Percentiles rank a stretch among this genome's conserved stretches.
These are phyloP conservation scores for Ataeniobius toweri DNA, from an alignment of 2,797 vertebrate species.

Conservation along the genomic window DNA sequence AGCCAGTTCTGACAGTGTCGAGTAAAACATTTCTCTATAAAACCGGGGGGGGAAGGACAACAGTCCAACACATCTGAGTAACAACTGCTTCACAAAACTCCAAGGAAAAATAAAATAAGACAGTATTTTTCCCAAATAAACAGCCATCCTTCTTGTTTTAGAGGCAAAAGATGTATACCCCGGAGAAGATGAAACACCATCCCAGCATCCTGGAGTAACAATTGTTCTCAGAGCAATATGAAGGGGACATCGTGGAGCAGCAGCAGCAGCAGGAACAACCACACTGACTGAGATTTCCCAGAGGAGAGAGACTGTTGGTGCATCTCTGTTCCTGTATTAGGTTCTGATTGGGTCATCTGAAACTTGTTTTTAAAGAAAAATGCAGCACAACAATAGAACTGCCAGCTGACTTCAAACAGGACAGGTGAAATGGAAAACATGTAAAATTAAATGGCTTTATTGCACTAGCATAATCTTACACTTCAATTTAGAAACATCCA, in stretches of 20 bases:
- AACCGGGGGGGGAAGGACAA: not conserved
- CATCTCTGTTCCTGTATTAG: constrained; percentile 24
- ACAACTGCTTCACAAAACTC: not conserved
- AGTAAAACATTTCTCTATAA: constrained; percentile 2
- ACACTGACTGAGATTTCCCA: constrained; percentile 46
- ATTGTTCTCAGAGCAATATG: constrained; percentile 23
- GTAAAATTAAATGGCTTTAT: too few relatives aligned
- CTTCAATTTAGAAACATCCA: too few relatives aligned
- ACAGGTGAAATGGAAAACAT: not conserved
- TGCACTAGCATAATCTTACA: too few relatives aligned
- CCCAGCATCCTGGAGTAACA: constrained; percentile 21
- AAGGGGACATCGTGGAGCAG: constrained; percentile 24
- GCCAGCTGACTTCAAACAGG: constrained; percentile 1
- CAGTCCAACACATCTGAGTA: not conserved
- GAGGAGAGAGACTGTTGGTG: constrained; percentile 34
- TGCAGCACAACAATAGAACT: constrained; percentile 10
- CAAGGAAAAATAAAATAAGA: constrained; percentile 8
- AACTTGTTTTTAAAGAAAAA: constrained; percentile 17
- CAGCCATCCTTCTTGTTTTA: constrained; percentile 18
- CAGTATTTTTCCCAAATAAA: constrained; percentile 13
- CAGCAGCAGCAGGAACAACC: constrained; percentile 32
- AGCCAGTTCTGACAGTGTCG: not conserved
- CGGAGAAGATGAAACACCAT: constrained; percentile 46
- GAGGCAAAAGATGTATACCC: constrained; percentile 29
- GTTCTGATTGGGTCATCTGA: constrained; percentile 25